Evolutionary conservation across 2,888 invertebrate species (phyloP).

Genomic region (Agelastica alni): DNA sequence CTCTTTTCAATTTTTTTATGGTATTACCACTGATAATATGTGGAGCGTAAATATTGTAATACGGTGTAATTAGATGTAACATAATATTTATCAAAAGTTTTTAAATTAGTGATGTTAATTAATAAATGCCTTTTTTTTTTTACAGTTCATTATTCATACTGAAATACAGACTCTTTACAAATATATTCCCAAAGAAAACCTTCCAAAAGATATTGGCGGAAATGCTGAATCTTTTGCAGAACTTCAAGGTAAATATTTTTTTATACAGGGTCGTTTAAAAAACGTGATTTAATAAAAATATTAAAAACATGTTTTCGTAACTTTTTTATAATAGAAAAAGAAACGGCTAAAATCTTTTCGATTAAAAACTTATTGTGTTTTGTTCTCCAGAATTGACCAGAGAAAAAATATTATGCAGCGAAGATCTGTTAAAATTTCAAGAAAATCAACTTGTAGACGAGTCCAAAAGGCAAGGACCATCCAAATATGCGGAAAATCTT

Average conservation of each 20-base stretch:
- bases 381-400: conserved; percentile 40
- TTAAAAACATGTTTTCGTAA: too few species aligned
- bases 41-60: too few species aligned
- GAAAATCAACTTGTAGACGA: conserved; percentile 64
- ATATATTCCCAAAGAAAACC: conserved; percentile 60
- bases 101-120: too few species aligned
- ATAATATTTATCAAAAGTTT: too few species aligned
- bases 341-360: too few species aligned
- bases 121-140: conserved; percentile 18
- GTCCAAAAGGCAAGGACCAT: conserved; percentile 64
- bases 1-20: background rate
- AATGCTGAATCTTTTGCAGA: conserved; percentile 32
- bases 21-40: too few species aligned
- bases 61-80: too few species aligned
- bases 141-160: conserved; percentile 45
- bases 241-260: conserved; percentile 39
- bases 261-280: too few species aligned
- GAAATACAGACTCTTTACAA: conserved; percentile 42
- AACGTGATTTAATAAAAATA: too few species aligned
- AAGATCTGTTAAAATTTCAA: conserved; percentile 58
- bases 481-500: conserved; percentile 64
- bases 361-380: conserved; percentile 7
- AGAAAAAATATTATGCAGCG: conserved; percentile 42
- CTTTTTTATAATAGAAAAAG: too few species aligned
- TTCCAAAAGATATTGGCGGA: conserved; percentile 70